These are phyloP conservation scores for Dallia pectoralis DNA, from an alignment of 2,797 vertebrate species.

Conservation along the genomic window DNA sequence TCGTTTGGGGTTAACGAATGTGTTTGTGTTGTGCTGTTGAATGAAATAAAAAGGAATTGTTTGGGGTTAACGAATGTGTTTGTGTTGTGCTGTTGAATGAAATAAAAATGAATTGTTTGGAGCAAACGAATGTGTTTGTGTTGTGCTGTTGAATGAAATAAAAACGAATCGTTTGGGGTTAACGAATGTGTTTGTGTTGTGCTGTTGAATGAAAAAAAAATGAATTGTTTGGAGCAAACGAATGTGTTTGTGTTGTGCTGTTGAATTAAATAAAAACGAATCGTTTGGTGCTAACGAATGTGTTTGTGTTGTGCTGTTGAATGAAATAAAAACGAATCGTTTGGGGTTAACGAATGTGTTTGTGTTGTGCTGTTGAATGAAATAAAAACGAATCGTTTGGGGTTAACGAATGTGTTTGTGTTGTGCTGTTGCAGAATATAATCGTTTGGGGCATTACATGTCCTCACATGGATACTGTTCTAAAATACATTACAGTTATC, in stretches of 20 bases:
- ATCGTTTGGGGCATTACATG: too few species aligned
- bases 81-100: not conserved
- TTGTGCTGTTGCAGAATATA: not conserved
- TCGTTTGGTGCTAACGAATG: slow-evolving; percentile 17
- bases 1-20: slow-evolving; percentile 17
- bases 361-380: not conserved
- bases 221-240: slow-evolving; percentile 5
- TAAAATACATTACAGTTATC: not conserved
- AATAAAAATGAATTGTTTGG: slow-evolving; percentile 2
- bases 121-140: slow-evolving; percentile 19
- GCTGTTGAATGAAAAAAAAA: not conserved
- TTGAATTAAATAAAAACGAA: not conserved
- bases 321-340: not conserved
- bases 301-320: not conserved
- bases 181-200: slow-evolving; percentile 21
- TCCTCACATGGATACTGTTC: too few species aligned
- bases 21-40: not conserved
- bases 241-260: slow-evolving; percentile 16
- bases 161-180: not conserved
- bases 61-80: slow-evolving; percentile 17
- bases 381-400: slow-evolving; percentile 2
- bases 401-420: slow-evolving; percentile 18
- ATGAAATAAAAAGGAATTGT: not conserved
- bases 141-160: not conserved
- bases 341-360: slow-evolving; percentile 17